These are phyloP conservation scores for Agrochola macilenta DNA, from an alignment of 2,888 invertebrate genomes.

Conservation along the genomic window DNA sequence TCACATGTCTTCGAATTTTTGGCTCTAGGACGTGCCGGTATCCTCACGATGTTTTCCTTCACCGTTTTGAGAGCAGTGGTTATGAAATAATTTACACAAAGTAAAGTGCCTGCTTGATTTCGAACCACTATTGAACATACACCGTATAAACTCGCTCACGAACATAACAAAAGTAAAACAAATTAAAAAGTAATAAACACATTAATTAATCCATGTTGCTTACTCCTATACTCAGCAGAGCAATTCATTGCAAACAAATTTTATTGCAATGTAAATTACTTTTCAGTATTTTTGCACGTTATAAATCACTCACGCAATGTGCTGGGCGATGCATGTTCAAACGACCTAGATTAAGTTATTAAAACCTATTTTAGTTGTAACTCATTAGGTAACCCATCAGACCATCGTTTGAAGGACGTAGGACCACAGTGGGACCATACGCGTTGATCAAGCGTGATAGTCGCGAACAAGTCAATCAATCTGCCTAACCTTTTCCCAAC, in stretches of 20 bases:
- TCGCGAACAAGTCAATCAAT: background rate
- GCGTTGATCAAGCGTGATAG: background rate
- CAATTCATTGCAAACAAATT: constrained; percentile 26
- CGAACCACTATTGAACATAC: background rate
- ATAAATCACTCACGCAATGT: constrained; percentile 30
- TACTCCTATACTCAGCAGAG: constrained; percentile 6
- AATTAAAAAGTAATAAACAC: background rate
- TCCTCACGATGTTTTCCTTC: too few species aligned
- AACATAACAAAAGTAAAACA: background rate
- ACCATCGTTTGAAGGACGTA: too few species aligned
- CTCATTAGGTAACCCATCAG: background rate
- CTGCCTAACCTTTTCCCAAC: too few species aligned
- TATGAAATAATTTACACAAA: too few species aligned
- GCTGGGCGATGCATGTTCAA: constrained; percentile 32
- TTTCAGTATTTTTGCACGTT: constrained; percentile 38
- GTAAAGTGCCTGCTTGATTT: too few species aligned
- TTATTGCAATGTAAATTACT: constrained; percentile 27
- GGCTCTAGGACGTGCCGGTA: too few species aligned
- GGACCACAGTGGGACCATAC: background rate
- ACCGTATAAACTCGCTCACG: background rate
- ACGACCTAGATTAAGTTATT: constrained; percentile 34
- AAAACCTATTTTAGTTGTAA: constrained; percentile 22
- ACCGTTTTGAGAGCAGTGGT: too few species aligned
- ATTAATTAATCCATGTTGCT: background rate
- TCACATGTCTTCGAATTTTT: too few species aligned